These are phyloP conservation scores for Stichodactyla helianthus DNA, from an alignment of 64 coral and sea anemone species.

Conservation along the genomic window DNA sequence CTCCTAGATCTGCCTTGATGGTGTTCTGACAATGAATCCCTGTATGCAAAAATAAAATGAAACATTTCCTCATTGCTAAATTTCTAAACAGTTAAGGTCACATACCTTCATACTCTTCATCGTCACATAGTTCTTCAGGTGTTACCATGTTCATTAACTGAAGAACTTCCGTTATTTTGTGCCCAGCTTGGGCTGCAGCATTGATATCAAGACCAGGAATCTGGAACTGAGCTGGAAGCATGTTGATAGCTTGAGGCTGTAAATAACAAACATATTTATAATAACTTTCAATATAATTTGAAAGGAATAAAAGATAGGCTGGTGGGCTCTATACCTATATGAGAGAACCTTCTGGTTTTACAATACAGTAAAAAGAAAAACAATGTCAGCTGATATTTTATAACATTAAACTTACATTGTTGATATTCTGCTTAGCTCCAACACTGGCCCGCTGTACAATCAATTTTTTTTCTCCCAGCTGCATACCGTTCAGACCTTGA, in stretches of 20 bases:
- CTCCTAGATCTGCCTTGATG: too few relatives aligned
- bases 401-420: conserved; percentile 70
- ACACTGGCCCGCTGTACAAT: conserved; percentile 98
- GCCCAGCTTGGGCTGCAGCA: conserved; percentile 19
- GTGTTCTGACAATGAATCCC: too few relatives aligned
- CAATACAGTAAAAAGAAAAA: too few relatives aligned
- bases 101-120: conserved; percentile 97
- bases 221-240: conserved; percentile 94
- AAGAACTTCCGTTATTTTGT: conserved; percentile 69
- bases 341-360: too few relatives aligned
- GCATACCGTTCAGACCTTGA: conserved; percentile 94
- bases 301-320: not conserved
- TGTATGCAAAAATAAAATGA: too few relatives aligned
- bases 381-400: too few relatives aligned
- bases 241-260: conserved; percentile 93
- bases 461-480: conserved; percentile 97
- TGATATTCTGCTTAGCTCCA: conserved; percentile 96
- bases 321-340: not conserved
- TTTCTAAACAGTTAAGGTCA: too few relatives aligned
- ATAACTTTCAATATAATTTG: not conserved
- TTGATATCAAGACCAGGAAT: conserved; percentile 88
- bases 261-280: not conserved
- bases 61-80: too few relatives aligned
- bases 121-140: conserved; percentile 87
- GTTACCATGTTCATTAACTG: conserved; percentile 94